Percentiles rank a stretch among this genome's conserved stretches.
phyloP scores from a whole-genome alignment of 2,888 invertebrate genomes.

The Ashinkailepas kermadecensis region DNA sequence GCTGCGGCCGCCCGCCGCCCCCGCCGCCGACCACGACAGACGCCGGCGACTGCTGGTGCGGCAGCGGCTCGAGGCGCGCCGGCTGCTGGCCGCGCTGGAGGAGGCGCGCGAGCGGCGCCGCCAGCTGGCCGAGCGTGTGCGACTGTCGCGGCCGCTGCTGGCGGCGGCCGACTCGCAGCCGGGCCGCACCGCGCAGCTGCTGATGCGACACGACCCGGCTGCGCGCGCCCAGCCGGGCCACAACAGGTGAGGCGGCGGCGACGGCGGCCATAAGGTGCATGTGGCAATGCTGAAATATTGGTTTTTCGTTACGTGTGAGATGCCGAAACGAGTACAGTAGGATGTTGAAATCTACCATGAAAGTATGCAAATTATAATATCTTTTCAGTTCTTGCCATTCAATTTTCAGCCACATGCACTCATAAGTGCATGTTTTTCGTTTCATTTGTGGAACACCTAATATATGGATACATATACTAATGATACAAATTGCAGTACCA shows the following conservation, averaged over 20 bases:
- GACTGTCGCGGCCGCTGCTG: neutral
- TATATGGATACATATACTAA: no score
- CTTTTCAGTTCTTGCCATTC: no score
- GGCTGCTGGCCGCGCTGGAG: constrained; percentile 8
- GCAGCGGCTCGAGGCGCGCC: constrained; percentile 9
- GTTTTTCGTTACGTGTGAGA: no score
- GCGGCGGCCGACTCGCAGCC: neutral
- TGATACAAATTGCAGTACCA: no score
- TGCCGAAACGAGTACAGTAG: no score
- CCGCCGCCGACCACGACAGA: neutral
- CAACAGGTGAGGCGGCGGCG: neutral
- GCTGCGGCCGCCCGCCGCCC: neutral
- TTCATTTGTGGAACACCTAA: no score
- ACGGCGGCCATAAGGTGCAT: no score
- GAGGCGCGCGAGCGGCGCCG: constrained; percentile 11
- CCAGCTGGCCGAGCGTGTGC: neutral
- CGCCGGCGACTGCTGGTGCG: neutral
- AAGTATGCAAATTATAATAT: no score
- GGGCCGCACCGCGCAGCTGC: neutral
- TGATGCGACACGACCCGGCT: neutral
- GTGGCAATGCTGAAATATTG: no score
- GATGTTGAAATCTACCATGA: no score
- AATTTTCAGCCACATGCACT: no score
- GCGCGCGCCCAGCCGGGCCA: neutral
- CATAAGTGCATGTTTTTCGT: no score